Base-by-base conservation (phyloP, 2,797 vertebrate species). In the Atherinosoma microstoma region DNA sequence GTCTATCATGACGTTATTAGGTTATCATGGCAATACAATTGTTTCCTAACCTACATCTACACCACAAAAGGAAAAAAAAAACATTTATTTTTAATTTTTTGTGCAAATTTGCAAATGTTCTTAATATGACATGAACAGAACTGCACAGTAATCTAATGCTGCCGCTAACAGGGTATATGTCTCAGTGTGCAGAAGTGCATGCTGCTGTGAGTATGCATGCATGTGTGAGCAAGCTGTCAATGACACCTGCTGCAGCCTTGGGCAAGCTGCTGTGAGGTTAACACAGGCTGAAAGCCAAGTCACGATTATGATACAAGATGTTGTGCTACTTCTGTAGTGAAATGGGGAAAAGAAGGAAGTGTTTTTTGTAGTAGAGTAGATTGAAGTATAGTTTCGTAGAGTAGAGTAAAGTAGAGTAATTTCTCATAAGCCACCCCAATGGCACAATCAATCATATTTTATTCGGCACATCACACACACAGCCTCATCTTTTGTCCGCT, bases 11-110 rank as follows among this genome's bases (percentile, higher is more conserved):
- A 83, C 70, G 65, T 87, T 79, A 87, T 34, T 74, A 70, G 83
- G 87, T 88, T 85, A 88, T 74, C 76, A 51, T 83, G 86, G 22
- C 69, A 88, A 92, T 91, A 89, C 79, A 53, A 83, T 90, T 85
- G 1, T 11, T 71, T 67, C n/a, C 68, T 49, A 40, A 54, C n/a
- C 38, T n/a, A 27, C 45, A 45, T 45, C 45, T 22, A 30, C 32
- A 62, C 60, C 8, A 1, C 16, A 2, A 24, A 58, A 20, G 0
- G 1, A 24, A 22, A 34, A 22, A 24, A 22, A 34, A 20, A 13
- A 10, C 3, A 51, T 38, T 13, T 15, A 49, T 47, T 7, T n/a
- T 1, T 2, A 6, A 47, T 47, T 47, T 27, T 47, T 47, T 42
- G 40, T 8, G 30, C 49, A 34, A 61, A 67, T 65, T 18, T 61